phyloP scores from a whole-genome alignment of 2,113 vertebrate genomes.

The Alectura lathami region DNA sequence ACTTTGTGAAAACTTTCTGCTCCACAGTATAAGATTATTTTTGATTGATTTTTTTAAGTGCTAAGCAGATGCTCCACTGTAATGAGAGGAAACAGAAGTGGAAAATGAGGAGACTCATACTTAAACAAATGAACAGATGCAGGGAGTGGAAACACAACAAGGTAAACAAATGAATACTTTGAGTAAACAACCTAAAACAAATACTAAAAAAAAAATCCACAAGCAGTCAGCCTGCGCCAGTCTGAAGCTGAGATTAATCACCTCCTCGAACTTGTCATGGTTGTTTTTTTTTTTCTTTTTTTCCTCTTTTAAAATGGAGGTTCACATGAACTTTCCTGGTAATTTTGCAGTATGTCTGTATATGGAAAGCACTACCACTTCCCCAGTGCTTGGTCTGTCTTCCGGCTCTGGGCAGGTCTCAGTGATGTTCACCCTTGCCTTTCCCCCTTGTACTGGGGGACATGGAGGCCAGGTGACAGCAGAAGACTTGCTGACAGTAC shows the following conservation, averaged over 20 bases:
- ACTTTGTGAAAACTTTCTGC: constrained; percentile 16
- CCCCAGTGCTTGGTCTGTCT: background rate
- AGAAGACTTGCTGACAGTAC: background rate
- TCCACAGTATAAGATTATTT: constrained; percentile 7
- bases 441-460: background rate
- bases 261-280: background rate
- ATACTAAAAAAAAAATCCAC: background rate
- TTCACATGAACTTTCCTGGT: background rate
- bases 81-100: constrained; percentile 68
- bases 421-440: background rate
- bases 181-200: constrained; percentile 55
- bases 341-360: background rate
- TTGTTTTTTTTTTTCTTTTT: background rate
- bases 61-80: constrained; percentile 69
- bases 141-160: constrained; percentile 66
- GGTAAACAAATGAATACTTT: constrained; percentile 70
- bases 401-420: background rate
- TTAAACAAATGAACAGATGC: constrained; percentile 77
- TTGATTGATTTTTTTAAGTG: constrained; percentile 44
- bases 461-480: background rate
- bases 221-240: background rate
- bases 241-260: background rate
- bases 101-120: constrained; percentile 45
- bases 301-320: background rate
- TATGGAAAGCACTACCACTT: background rate